These are phyloP conservation scores for Patiria miniata DNA, from an alignment of 35 echinoderm and acorn worm species.

Conservation along the genomic window DNA sequence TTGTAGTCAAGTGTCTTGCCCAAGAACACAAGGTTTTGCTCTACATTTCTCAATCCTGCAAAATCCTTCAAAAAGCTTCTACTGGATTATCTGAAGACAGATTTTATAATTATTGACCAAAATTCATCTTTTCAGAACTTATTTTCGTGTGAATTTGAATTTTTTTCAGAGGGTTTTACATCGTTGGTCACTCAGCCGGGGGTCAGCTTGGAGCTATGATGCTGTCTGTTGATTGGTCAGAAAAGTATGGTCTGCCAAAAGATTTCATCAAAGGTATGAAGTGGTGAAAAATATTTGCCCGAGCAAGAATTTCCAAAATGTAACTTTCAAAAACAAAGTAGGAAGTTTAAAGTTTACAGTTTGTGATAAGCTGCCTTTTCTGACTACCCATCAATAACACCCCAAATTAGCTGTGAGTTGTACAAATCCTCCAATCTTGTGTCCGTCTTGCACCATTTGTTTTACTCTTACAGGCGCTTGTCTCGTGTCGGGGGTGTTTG, in stretches of 20 bases:
- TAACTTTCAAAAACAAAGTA: not conserved
- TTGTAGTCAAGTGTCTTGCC: too few species aligned
- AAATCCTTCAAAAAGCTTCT: too few species aligned
- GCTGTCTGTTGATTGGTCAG: conserved; percentile 61
- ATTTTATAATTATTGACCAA: too few species aligned
- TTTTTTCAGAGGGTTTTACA: conserved; percentile 53
- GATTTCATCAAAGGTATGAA: conserved; percentile 62
- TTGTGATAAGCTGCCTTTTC: not conserved
- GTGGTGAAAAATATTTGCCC: not conserved
- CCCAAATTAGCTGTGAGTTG: not conserved
- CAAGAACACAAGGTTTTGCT: too few species aligned
- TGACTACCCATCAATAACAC: not conserved
- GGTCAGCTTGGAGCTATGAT: conserved; percentile 72
- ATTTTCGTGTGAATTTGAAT: not conserved
- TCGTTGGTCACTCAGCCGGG: conserved; percentile 71
- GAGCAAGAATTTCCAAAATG: not conserved
- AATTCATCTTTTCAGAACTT: too few species aligned
- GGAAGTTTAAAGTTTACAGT: not conserved
- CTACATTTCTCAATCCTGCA: too few species aligned
- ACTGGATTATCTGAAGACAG: too few species aligned
- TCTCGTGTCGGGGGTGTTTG: conserved; percentile 21
- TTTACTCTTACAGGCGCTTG: not conserved
- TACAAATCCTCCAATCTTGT: not conserved
- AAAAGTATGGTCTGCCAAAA: not conserved
- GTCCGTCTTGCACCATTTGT: not conserved